Base-by-base conservation (phyloP, 2,113 vertebrate species). In the Aplodontia rufa region DNA sequence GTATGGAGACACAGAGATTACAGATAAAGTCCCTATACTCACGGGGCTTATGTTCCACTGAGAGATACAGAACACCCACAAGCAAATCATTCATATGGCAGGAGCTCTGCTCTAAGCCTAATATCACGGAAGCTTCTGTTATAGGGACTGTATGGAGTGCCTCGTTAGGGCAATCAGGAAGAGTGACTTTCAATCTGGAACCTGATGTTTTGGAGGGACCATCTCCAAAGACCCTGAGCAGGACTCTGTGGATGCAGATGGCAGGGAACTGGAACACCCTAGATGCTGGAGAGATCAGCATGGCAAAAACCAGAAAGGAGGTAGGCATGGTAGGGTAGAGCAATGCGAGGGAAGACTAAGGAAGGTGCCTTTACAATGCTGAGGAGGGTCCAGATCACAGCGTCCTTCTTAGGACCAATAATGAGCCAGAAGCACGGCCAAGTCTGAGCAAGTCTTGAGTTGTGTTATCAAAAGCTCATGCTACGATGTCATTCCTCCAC, bases 301-400 rank as follows among this genome's bases (percentile, higher is more conserved):
- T 14, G 69, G 19, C 17, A 35, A 68, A 81, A 42, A 72, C 64
- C 30, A 62, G 64, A 76, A 40, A 32, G 19, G 19, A 91, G 12
- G 4, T 69, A 3, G 2, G 13, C 35, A 1, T 40, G n/a, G 24
- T 14, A 1, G 0, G 40, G n/a, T 5, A 32, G 22, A 68, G 4
- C 28, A 24, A 32, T 2, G 45, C 53, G 37, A 49, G 26, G 12
- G 49, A 30, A 7, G 3, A 3, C 12, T 8, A 14, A 0, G 8
- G 8, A 30, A 90, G 64, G 37, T 8, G 13, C 5, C 51, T 37
- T 14, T 35, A 0, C 24, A 87, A 37, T 35, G 8, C 37, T 6
- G 26, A 17, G 5, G 24, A 79, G 35, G 32, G 51, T 6, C 17
- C 12, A 47, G 32, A 45, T n/a, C 11, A 58, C 13, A 35, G 30